Evolutionary conservation across 2,888 invertebrate genomes (phyloP), one percentile per base, ranked within the genome.

Genomic region (Amiota communis): DNA sequence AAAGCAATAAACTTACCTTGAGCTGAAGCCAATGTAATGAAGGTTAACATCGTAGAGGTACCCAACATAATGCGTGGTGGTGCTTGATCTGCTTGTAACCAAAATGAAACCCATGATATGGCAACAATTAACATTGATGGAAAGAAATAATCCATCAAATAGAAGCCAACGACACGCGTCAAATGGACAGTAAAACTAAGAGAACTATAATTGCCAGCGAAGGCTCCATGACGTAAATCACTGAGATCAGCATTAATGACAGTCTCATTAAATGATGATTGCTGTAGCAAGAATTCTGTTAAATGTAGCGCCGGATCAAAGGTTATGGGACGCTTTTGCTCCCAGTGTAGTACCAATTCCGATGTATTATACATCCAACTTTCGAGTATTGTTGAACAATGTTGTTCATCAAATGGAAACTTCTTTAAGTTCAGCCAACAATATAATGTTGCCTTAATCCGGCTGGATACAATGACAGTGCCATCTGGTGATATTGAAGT

Each of bases 81-180:
- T 13, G 95, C 93, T 53, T 96, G 95, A 87, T 96, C 96, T 70
- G 96, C 95, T 88, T 96, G 96, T 73, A 96, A 89, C 96, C 96
- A 96, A 87, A 96, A 96, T 0, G 96, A 95, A 12, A 96, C 96
- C 96, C 96, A 96, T 0, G 96, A 96, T 83, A 95, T 95, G 8
- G 94, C 94, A 2, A 96, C 96, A 81, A 96, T 93, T 87, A 96
- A 92, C 91, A 96, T 95, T 9, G 96, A 96, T 2, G 96, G 96
- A 77, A 96, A 92, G 81, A 95, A 96, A 87, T 96, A 96, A 84
- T 96, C 96, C 94, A 96, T 94, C 77, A 96, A 91, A 87, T 96
- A 96, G 87, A 94, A 96, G 46, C 96, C 96, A 78, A 95, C 95
- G 90, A 96, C 95, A 64, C 96, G 92, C 0, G 93, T 93, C 64